Evolutionary conservation across 2,113 vertebrate species (phyloP).

Genomic region (Osmerus mordax): DNA sequence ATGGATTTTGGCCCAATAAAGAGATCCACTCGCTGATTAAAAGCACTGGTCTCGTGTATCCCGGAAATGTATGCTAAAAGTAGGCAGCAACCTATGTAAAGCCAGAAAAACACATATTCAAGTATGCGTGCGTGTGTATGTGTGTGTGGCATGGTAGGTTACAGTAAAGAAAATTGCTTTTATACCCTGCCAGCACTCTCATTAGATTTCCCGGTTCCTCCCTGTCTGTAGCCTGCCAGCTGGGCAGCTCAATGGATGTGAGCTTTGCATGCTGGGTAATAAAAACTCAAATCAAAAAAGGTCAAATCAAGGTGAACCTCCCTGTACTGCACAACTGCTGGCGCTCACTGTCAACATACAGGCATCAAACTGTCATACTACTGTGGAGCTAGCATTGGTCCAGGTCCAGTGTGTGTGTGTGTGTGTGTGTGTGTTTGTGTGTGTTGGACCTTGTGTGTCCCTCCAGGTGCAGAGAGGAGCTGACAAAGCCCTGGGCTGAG

Average conservation of each 20-base stretch:
- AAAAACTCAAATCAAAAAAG: neutral
- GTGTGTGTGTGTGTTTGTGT: neutral
- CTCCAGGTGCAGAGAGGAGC: conserved; percentile 41
- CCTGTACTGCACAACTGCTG: neutral
- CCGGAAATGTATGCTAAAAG: conserved; percentile 11
- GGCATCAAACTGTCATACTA: no score
- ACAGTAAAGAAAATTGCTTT: no score
- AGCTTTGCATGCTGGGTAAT: no score
- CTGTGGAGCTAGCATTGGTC: conserved; percentile 10
- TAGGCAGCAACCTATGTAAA: neutral
- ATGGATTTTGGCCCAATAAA: conserved; percentile 24
- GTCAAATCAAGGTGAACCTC: conserved; percentile 29
- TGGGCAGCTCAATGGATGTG: no score
- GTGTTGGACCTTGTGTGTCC: neutral
- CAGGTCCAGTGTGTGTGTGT: no score
- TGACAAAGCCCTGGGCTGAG: neutral
- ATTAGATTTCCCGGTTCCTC: no score
- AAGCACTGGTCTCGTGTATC: conserved; percentile 14
- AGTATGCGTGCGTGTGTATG: neutral
- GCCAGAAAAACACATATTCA: neutral
- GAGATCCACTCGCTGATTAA: conserved; percentile 33
- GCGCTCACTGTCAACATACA: no score
- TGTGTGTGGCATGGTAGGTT: neutral
- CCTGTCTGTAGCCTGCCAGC: no score
- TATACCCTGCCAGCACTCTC: no score